These are phyloP conservation scores for Melanerpes aurifrons DNA, from an alignment of 2,113 vertebrate species.

Conservation along the genomic window DNA sequence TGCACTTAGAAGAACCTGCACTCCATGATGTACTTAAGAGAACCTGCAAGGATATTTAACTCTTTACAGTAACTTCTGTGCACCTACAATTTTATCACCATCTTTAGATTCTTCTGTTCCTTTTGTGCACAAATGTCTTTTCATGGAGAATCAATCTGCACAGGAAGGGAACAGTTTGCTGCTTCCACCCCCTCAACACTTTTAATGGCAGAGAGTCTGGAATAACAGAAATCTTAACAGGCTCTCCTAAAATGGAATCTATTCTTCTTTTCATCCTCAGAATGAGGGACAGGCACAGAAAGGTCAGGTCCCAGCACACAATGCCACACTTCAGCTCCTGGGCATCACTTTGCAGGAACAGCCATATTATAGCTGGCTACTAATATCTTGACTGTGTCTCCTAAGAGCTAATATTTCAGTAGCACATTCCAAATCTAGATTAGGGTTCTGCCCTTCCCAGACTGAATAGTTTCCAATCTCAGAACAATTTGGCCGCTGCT, in stretches of 20 bases:
- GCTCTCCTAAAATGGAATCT: not conserved
- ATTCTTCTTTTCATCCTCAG: not conserved
- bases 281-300: not conserved
- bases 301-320: not conserved
- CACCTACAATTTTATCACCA: not conserved
- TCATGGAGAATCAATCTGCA: not conserved
- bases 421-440: not conserved
- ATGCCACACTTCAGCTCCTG: not conserved
- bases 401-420: not conserved
- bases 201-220: not conserved
- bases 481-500: not conserved
- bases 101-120: not conserved
- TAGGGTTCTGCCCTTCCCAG: not conserved
- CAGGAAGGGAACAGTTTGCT: conserved; percentile 24
- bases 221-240: not conserved
- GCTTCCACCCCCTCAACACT: not conserved
- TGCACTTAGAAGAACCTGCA: not conserved
- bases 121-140: not conserved
- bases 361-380: not conserved
- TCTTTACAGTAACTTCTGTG: not conserved
- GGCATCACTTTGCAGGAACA: not conserved
- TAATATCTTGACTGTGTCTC: not conserved
- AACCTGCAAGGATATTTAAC: not conserved
- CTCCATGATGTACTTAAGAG: not conserved
- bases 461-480: not conserved